Evolutionary conservation across 2,888 invertebrate species (phyloP).

Genomic region (Ormyrus rosae): DNA sequence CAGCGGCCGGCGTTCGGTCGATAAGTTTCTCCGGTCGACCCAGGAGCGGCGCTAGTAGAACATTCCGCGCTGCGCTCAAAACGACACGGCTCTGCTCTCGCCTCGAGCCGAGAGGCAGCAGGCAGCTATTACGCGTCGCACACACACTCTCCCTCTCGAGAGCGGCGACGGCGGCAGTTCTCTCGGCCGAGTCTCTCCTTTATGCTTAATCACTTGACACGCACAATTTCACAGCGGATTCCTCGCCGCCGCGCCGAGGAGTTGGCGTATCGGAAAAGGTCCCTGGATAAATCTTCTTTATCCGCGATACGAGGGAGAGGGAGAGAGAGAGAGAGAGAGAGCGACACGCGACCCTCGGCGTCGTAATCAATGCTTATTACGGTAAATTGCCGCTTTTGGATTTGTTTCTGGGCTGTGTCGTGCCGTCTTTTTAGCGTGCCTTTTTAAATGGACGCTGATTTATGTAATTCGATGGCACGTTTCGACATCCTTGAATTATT

Average conservation of each 20-base stretch:
- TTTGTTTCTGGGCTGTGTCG: too few species aligned
- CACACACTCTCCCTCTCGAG: too few species aligned
- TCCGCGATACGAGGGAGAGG: neutral
- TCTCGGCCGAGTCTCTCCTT: conserved; percentile 1
- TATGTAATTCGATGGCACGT: too few species aligned
- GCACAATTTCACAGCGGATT: conserved; percentile 13
- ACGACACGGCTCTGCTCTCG: neutral
- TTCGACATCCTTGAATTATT: too few species aligned
- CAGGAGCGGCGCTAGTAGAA: conserved; percentile 59
- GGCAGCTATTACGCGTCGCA: too few species aligned
- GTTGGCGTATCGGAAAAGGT: neutral
- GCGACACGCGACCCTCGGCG: too few species aligned
- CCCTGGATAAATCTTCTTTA: neutral
- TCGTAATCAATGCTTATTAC: too few species aligned
- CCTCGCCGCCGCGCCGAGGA: neutral
- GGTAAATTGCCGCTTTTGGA: too few species aligned
- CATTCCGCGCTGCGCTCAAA: conserved; percentile 38
- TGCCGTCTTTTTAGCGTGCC: too few species aligned
- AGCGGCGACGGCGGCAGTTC: too few species aligned
- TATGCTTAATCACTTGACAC: conserved; percentile 4
- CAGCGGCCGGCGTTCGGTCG: conserved; percentile 34
- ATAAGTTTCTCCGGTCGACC: conserved; percentile 55
- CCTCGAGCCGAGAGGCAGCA: too few species aligned
- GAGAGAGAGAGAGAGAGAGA: neutral
- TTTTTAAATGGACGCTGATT: too few species aligned